Conservation (phyloP, 1,140 invertebrate genomes). For the Cephus cinctus region DNA sequence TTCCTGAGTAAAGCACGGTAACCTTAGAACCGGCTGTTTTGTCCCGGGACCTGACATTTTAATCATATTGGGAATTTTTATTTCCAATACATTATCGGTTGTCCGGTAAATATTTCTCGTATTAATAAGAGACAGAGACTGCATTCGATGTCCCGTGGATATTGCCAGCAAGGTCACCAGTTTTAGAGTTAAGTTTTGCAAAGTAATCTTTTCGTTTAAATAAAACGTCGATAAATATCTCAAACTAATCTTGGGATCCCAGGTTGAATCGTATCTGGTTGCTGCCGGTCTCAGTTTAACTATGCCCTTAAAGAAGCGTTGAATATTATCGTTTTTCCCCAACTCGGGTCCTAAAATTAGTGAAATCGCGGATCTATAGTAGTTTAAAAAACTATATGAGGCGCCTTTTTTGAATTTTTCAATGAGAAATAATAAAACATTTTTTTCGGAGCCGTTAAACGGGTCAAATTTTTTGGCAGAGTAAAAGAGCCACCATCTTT, state of each 20-base stretch:
- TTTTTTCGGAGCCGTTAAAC: background rate
- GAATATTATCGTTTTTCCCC: background rate
- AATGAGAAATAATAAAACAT: background rate
- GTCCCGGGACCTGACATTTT: background rate
- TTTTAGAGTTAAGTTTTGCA: no score
- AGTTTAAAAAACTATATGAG: background rate
- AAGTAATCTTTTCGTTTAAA: no score
- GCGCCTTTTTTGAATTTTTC: background rate
- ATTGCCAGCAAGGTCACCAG: no score
- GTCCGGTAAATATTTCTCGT: no score
- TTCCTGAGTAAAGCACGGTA: background rate
- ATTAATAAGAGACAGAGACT: no score
- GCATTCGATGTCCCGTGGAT: no score
- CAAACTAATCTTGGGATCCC: no score
- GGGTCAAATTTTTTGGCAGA: background rate
- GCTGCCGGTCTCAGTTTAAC: background rate
- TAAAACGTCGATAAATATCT: no score
- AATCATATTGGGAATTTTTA: no score
- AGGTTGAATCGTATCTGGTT: background rate
- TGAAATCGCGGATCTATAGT: background rate
- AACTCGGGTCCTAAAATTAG: background rate
- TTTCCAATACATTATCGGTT: no score
- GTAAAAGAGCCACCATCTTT: slow-evolving; percentile 14
- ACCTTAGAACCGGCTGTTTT: background rate
- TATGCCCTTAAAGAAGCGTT: background rate